A percentile compares a stretch with the other conserved stretches of the same genome.
phyloP scores from a whole-genome alignment of 2,888 invertebrate species.

The Rotaria magnacalcarata region DNA sequence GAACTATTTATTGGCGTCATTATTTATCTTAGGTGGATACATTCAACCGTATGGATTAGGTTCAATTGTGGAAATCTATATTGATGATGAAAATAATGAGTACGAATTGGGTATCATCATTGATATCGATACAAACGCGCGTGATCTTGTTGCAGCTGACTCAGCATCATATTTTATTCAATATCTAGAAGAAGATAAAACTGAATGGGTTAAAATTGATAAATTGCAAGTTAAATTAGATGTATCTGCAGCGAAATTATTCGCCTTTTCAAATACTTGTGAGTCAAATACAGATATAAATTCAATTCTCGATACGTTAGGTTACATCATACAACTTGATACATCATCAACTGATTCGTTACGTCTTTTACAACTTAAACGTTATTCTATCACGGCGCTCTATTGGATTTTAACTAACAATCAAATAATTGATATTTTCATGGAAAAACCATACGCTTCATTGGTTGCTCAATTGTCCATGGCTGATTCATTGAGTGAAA shows the following conservation, averaged over 20 bases:
- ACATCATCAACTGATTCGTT: background rate
- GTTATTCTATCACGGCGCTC: background rate
- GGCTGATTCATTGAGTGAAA: background rate
- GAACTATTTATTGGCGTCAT: background rate
- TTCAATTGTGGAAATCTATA: background rate
- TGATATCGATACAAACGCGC: background rate
- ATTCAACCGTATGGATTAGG: background rate
- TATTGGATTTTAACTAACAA: background rate
- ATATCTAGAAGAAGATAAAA: background rate
- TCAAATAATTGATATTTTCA: background rate
- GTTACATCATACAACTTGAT: background rate
- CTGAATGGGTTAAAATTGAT: background rate
- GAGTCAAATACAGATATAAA: background rate
- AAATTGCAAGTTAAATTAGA: background rate
- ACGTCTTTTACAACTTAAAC: background rate
- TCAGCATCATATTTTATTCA: background rate
- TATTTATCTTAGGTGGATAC: constrained; percentile 1
- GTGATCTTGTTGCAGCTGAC: background rate
- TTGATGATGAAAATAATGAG: background rate
- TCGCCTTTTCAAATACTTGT: background rate
- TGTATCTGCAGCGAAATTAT: background rate
- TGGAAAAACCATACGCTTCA: background rate
- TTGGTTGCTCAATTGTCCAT: background rate
- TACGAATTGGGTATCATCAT: background rate
- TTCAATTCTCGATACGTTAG: background rate